Evolutionary conservation across 1,140 invertebrate species (phyloP), one percentile per base, ranked within the genome.

Genomic region (Chironomus striatipennis): DNA sequence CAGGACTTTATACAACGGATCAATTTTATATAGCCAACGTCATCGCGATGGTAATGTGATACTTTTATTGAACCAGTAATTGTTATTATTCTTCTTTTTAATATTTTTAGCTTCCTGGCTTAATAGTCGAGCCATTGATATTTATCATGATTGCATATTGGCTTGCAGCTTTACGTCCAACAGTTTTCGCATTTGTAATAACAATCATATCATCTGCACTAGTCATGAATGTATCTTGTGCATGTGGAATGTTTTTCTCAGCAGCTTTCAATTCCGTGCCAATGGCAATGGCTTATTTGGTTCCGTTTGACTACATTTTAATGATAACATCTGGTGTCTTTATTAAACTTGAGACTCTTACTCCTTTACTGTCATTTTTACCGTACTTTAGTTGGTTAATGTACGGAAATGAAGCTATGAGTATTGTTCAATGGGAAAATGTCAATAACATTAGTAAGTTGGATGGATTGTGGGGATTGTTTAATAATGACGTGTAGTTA

Each of bases 381-480:
- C 90, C 92, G 79, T 94, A 95, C 80, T 79, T 97, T 10, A 97
- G 95, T 0, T 98, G 96, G 94, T 87, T 98, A 78, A 90, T 94
- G 82, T 96, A 97, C 81, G 91, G 92, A 2, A 96, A 93, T 78
- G 96, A 98, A 85, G 90, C 93, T 0, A 85, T 97, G 82, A 89
- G 88, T 12, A 92, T 93, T 77, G 79, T 92, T 18, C 92, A 94
- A 78, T 94, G 92, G 92, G 82, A 88, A 64, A 88, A 87, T 21
- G 83, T 94, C 12, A 84, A 86, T 42, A 91, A 93, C 82, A 94
- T 94, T 76, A 89, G 92, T 94, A 84, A 88, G 88, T 80, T 34
- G 24, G 24, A 34, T 34, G 24, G 5, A 2, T 34, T 34, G 24
- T 34, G 1, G 24, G 24, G 24, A 5, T 34, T 34, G 24, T 34